Evolutionary conservation across 30 jellyfish, hydroid and myxozoan species (phyloP).

Genomic region (Aurelia coerulea): DNA sequence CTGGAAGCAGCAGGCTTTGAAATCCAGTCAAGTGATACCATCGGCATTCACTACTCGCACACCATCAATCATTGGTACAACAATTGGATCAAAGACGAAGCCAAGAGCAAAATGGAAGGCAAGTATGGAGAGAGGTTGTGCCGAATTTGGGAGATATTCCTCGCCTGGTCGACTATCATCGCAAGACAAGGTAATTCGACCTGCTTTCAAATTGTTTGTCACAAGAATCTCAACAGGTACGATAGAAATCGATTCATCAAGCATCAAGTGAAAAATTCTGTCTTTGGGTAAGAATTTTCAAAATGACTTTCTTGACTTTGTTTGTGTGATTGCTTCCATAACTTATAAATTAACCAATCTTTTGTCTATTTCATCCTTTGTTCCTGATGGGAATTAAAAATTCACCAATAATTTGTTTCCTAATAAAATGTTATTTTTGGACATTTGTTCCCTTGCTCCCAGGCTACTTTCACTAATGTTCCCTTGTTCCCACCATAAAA

Average conservation of each 20-base stretch:
- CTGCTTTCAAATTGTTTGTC: slow-evolving; percentile 87
- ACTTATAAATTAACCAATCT: no score
- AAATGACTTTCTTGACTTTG: background rate
- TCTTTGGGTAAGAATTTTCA: slow-evolving; percentile 32
- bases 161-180: slow-evolving; percentile 93
- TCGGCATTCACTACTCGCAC: slow-evolving; percentile 94
- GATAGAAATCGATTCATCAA: slow-evolving; percentile 66
- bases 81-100: slow-evolving; percentile 80
- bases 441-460: no score
- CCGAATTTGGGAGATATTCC: slow-evolving; percentile 93
- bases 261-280: slow-evolving; percentile 37
- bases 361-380: no score
- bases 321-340: background rate
- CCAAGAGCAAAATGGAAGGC: slow-evolving; percentile 48
- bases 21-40: slow-evolving; percentile 81
- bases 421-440: no score
- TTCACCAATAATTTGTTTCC: no score
- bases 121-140: slow-evolving; percentile 86
- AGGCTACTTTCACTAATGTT: no score
- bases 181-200: slow-evolving; percentile 99
- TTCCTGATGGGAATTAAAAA: no score
- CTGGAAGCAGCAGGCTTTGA: slow-evolving; percentile 96
- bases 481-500: no score
- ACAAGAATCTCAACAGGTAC: slow-evolving; percentile 79
- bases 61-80: slow-evolving; percentile 86